These are phyloP conservation scores for Ichneumoninae sp. DNA, from an alignment of 2,888 invertebrate species.

Conservation along the genomic window DNA sequence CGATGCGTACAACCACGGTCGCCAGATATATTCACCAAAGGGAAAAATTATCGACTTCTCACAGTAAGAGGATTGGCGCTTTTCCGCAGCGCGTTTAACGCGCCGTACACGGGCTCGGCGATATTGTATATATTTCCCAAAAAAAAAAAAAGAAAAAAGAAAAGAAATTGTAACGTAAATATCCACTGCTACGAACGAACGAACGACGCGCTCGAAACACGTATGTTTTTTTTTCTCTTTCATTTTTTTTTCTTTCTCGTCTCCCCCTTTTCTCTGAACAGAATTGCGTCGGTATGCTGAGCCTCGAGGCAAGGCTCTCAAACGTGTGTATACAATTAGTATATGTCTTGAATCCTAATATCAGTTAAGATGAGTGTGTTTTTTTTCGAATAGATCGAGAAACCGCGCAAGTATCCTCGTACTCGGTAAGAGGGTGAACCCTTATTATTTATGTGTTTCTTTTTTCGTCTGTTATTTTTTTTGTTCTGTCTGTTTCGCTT, in stretches of 20 bases:
- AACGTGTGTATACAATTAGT: constrained; percentile 6
- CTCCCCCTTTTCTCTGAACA: constrained; percentile 13
- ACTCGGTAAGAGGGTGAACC: constrained; percentile 32
- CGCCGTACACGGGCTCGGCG: constrained; percentile 18
- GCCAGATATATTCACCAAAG: background rate
- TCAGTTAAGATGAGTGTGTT: constrained; percentile 43
- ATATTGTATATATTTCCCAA: background rate
- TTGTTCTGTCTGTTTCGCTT: constrained; percentile 52
- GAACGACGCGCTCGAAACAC: constrained; percentile 24
- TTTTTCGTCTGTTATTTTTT: constrained; percentile 36
- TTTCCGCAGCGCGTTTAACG: background rate
- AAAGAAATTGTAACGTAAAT: background rate
- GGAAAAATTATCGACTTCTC: background rate
- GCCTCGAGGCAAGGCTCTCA: constrained; percentile 19
- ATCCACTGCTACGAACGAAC: constrained; percentile 18
- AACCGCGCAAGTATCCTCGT: constrained; percentile 33
- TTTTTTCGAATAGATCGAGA: constrained; percentile 21
- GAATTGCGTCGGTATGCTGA: constrained; percentile 14
- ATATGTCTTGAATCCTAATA: constrained; percentile 45
- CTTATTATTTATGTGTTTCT: constrained; percentile 58
- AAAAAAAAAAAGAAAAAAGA: background rate
- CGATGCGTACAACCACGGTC: background rate
- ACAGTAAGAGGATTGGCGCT: background rate
- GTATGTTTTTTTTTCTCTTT: constrained; percentile 14
- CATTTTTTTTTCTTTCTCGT: constrained; percentile 1